Percentiles rank a stretch among this genome's conserved stretches.
These are phyloP conservation scores for Vireo griseus DNA, from an alignment of 2,797 vertebrate genomes.

Conservation along the genomic window DNA sequence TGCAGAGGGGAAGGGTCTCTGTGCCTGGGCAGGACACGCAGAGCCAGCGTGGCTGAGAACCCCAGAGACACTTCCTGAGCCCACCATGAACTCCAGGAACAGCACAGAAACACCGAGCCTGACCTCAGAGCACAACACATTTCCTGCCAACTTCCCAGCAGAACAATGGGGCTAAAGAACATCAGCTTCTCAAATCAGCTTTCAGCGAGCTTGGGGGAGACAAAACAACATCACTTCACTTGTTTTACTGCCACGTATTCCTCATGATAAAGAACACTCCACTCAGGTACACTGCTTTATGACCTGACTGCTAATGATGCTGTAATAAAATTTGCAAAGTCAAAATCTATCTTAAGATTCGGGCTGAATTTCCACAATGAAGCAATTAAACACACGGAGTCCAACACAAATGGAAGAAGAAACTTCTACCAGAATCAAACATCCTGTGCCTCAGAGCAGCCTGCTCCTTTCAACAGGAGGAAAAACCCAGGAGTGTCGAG, in stretches of 20 bases:
- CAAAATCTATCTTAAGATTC: not conserved
- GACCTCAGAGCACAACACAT: not conserved
- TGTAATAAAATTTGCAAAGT: not conserved
- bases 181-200: not conserved
- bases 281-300: not conserved
- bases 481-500: not conserved
- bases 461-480: not conserved
- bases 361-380: not conserved
- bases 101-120: not conserved
- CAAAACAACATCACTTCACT: not conserved
- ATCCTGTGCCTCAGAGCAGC: not conserved
- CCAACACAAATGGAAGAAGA: not conserved
- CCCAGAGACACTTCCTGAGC: not conserved
- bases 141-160: conserved; percentile 21
- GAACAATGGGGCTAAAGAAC: conserved; percentile 4
- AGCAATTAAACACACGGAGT: not conserved
- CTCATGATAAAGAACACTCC: not conserved
- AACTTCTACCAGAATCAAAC: not conserved
- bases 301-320: not conserved
- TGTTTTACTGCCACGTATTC: not conserved
- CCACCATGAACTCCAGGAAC: accelerated
- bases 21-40: not conserved
- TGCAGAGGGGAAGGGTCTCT: not conserved
- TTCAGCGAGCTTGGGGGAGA: not conserved
- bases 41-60: not conserved